phyloP scores from a whole-genome alignment of 2,113 vertebrate genomes.

The Misgurnus anguillicaudatus region DNA sequence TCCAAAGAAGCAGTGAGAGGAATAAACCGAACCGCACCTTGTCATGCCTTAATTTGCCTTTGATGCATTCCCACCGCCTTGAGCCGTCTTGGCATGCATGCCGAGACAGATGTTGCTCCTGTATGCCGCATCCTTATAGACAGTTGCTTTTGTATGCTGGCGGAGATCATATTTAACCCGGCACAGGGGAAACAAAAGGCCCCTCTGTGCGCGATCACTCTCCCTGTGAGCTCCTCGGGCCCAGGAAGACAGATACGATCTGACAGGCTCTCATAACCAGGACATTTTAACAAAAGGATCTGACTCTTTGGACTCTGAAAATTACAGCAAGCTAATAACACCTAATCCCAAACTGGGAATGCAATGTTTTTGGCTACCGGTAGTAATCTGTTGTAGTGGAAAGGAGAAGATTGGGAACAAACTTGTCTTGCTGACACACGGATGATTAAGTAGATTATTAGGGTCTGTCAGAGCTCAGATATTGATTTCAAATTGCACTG shows the following conservation, averaged over 20 bases:
- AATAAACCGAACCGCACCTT: constrained; percentile 37
- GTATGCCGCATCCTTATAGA: constrained; percentile 43
- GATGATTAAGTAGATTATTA: constrained; percentile 44
- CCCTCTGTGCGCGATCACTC: constrained; percentile 50
- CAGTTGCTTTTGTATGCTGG: constrained; percentile 50
- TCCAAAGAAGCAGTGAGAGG: constrained; percentile 14
- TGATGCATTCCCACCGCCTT: constrained; percentile 33
- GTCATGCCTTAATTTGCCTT: constrained; percentile 59
- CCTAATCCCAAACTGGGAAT: constrained; percentile 61
- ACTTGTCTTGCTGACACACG: constrained; percentile 52
- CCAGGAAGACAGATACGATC: constrained; percentile 59
- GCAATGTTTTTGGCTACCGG: constrained; percentile 52
- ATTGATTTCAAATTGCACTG: constrained; percentile 37
- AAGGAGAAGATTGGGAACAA: constrained; percentile 51
- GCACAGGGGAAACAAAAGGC: constrained; percentile 63
- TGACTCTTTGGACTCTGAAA: constrained; percentile 17
- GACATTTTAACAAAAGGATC: constrained; percentile 56
- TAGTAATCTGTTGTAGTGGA: constrained; percentile 40
- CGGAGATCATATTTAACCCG: constrained; percentile 55
- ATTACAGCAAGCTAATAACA: constrained; percentile 61
- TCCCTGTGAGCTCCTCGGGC: constrained; percentile 16
- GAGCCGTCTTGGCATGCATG: constrained; percentile 47
- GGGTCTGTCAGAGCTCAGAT: constrained; percentile 29
- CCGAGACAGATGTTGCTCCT: constrained; percentile 55
- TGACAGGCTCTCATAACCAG: constrained; percentile 61